Base-by-base conservation (phyloP, 2,888 invertebrate species). In the Orthonychiurus folsomi region DNA sequence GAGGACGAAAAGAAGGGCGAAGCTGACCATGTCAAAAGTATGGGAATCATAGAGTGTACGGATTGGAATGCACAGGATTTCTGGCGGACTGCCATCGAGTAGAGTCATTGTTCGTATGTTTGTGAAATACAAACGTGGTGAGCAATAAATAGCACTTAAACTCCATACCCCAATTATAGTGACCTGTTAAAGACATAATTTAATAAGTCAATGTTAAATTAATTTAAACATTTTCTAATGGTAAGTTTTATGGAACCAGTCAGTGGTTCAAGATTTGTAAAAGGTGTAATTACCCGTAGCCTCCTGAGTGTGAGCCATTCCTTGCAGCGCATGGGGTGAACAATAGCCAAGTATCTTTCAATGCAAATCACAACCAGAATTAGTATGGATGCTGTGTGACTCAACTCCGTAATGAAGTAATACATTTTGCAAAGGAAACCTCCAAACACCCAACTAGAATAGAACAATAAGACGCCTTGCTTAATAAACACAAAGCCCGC, bases 361-460 rank as follows among this genome's bases (percentile, higher is more conserved):
- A 87, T 86, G 75, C 90, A 90, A 67, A 92, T 89, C 57, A 92
- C 88, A 47, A 93, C 88, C 67, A 93, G 79, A 68, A 93, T 92
- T 75, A 91, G 86, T 73, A 92, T 89, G 21, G 93, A 92, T 1
- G 91, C 90, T 1, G 91, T 90, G 78, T 92, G 92, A 76, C 91
- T 90, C 70, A 93, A 79, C 18, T 89, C 87, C 76, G 91, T 88
- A 23, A 91, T 86, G 76, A 92, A 92, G 80, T 90, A 88, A 79
- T 93, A 92, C 84, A 91, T 86, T 77, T 90, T 90, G 79, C 93
- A 94, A 68, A 93, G 80, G 75, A 90, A 87, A 74, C 86, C 85
- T 2, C 91, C 90, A 68, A 89, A 84, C 61, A 86, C 84, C 89
- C 89, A 89, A 74, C 87, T 88, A 81, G 61, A 81, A 82, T 27